These are phyloP conservation scores for Sinodicranocentrus sp. DNA, from an alignment of 2,888 invertebrate genomes.

Conservation along the genomic window DNA sequence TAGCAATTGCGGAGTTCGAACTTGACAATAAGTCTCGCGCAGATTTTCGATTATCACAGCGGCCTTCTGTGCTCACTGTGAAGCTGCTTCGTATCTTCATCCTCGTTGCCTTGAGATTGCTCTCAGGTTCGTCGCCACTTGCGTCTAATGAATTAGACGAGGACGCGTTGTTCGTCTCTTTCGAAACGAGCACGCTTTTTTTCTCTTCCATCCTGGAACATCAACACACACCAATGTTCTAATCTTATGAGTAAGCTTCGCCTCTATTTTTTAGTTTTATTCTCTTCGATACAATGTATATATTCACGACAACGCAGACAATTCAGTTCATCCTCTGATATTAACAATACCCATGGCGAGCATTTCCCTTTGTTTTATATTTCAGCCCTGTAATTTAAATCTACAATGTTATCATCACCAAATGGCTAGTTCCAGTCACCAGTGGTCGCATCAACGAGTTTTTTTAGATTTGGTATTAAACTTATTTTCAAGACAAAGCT, in stretches of 20 bases:
- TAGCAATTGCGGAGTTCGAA: background rate
- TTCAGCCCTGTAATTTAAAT: background rate
- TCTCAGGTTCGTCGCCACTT: constrained; percentile 23
- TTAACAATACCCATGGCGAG: background rate
- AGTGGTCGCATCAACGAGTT: too few relatives aligned
- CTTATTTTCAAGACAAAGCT: too few relatives aligned
- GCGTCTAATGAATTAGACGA: constrained; percentile 38
- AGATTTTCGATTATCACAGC: background rate
- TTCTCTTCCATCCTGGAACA: constrained; percentile 46
- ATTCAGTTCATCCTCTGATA: background rate
- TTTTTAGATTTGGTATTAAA: too few relatives aligned
- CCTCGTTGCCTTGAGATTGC: constrained; percentile 38
- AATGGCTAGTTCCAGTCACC: too few relatives aligned
- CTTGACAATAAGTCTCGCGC: background rate
- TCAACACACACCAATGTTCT: background rate
- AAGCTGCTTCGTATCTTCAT: constrained; percentile 52
- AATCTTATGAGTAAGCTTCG: too few relatives aligned
- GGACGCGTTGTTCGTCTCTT: constrained; percentile 25
- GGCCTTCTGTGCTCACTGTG: background rate
- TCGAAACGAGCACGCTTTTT: background rate
- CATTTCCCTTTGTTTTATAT: background rate
- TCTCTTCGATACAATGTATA: background rate
- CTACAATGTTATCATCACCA: background rate
- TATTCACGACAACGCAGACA: background rate
- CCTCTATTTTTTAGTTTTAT: background rate